Base-by-base conservation (phyloP, 2,888 invertebrate genomes). In the Phlogophora meticulosa region DNA sequence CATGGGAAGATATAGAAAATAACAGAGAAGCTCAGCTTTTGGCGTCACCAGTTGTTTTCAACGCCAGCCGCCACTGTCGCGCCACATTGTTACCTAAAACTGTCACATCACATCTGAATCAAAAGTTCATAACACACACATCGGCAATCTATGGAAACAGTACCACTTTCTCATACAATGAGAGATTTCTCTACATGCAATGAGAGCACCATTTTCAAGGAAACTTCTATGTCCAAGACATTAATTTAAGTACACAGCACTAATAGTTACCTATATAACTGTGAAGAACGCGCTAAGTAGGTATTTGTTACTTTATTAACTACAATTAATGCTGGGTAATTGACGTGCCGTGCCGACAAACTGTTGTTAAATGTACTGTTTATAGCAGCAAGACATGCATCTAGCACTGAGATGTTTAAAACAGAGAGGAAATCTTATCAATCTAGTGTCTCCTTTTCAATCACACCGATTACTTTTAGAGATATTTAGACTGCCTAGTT, bases 261-360 rank as follows among this genome's bases (percentile, higher is more conserved):
- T 22, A 40, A 28, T 32, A 11, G n/a, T 51, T 11, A 28, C 1
- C 22, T 32, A 15, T n/a, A 10, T 48, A 43, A 34, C n/a, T 49
- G 22, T 48, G 38, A 71, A 60, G 36, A 53, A 15, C 15, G 13
- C 24, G 5, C 20, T 9, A 22, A 70, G 52, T 60, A 22, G 60
- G 52, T 60, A 61, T n/a, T 22, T 42, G 10, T 36, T 36, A 52
- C 20, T 46, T 28, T 24, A 67, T 38, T 34, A 20, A 20, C 69
- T 38, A 52, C 46, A 48, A 53, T 70, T 59, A 68, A 11, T 17
- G 34, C 24, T 42, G 1, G 11, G 28, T 71, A 62, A 71, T 71
- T 38, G 42, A n/a, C 36, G 42, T 70, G 32, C 13, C 69, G 71
- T 62, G 53, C 38, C 43, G 32, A 13, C 71, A 32, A 38, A 20